Conservation (phyloP, 2,113 vertebrate genomes). For the Abramis brama region DNA sequence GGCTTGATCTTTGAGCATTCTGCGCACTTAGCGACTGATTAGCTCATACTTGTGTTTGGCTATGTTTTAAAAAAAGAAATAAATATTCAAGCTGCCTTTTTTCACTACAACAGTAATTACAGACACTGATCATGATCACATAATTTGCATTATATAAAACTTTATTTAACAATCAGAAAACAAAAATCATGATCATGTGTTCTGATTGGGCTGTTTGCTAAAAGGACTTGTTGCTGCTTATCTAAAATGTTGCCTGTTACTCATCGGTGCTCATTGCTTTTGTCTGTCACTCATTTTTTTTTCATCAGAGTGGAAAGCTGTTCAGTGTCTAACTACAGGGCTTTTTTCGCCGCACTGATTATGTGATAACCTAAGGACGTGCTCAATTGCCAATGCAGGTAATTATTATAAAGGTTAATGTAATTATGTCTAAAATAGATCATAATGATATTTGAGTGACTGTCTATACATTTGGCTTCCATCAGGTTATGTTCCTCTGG, state of each 20-base stretch:
- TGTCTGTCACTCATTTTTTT: not conserved
- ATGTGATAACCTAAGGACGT: not conserved
- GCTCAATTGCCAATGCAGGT: not conserved
- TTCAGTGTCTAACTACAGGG: not conserved
- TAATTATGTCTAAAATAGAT: slow-evolving; percentile 5
- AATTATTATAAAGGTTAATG: slow-evolving; percentile 30
- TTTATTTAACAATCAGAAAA: slow-evolving; percentile 11
- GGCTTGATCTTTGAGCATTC: not conserved
- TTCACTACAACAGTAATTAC: not conserved
- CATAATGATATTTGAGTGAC: not conserved
- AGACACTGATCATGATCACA: not conserved
- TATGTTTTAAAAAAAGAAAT: slow-evolving; percentile 20
- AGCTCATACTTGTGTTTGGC: slow-evolving; percentile 19
- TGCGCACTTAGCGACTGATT: slow-evolving; percentile 26
- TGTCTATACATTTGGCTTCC: not conserved
- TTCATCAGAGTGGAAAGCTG: slow-evolving; percentile 4
- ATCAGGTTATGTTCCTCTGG: not conserved
- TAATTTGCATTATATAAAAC: slow-evolving; percentile 4
- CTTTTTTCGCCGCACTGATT: slow-evolving; percentile 1
- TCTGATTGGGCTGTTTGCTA: not conserved
- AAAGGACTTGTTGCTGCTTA: not conserved
- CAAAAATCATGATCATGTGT: not conserved
- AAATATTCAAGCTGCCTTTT: slow-evolving; percentile 20
- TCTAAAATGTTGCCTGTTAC: slow-evolving; percentile 12
- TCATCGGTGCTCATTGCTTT: not conserved